Evolutionary conservation across 2,113 vertebrate species (phyloP), one percentile per base, ranked within the genome.

Genomic region (Aramus guarauna): DNA sequence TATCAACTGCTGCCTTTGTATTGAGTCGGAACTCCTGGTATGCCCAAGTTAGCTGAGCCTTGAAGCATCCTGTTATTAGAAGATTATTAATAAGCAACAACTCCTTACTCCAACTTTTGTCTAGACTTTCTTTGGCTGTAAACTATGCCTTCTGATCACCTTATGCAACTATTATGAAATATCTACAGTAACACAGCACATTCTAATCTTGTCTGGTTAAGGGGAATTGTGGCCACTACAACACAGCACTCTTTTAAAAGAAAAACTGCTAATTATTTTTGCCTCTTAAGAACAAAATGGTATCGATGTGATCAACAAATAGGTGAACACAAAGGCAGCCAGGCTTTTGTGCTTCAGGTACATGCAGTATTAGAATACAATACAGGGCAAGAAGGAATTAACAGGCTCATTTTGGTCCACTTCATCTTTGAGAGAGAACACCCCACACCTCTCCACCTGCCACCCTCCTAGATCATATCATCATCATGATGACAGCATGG

Each of bases 221-320:
- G 74, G 56, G 60, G 37, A 77, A 43, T 29, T 69, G 50, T 41
- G 53, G 18, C 17, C 39, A 89, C 6, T 6, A 37, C 11, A 48
- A 68, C 15, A 24, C 9, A 59, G n/a, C 52, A 52, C 58, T 45
- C 68, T 58, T 43, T 29, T 52, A 15, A 26, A 76, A 92, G 64
- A 94, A 96, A 98, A 98, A 98, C 98, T 98, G 98, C 98, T 98
- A 98, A 98, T 98, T 98, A 98, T 98, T 98, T 98, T 98, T 98
- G 98, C 97, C 97, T 97, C 97, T 92, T 24, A 75, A 95, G 92
- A 96, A 97, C 95, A 97, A 93, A 93, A 98, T 95, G 97, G 76
- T 39, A 89, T 66, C 77, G 97, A 96, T 34, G 68, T 91, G 97
- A 96, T 79, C 62, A 88, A 97, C 87, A 48, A 62, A 96, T 95